These are phyloP conservation scores for Athetis lepigone DNA, from an alignment of 2,888 invertebrate species.

Conservation along the genomic window DNA sequence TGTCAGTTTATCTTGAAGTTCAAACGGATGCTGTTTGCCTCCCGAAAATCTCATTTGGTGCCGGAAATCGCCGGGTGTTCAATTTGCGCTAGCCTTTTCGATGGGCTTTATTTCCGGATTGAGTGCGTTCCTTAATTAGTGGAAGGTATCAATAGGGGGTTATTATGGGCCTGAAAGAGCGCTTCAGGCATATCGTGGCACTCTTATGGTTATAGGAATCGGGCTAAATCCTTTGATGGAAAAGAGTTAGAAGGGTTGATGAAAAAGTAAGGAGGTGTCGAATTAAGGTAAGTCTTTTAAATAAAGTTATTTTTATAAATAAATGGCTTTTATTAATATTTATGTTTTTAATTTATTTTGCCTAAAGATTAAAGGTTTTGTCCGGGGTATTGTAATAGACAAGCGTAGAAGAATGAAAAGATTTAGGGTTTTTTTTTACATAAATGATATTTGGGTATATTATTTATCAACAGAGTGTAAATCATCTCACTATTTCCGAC, in stretches of 20 bases:
- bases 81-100: slow-evolving; percentile 67
- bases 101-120: slow-evolving; percentile 68
- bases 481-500: too few relatives aligned
- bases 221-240: not conserved
- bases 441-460: too few relatives aligned
- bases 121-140: slow-evolving; percentile 61
- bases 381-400: too few relatives aligned
- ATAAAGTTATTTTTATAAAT: too few relatives aligned
- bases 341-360: too few relatives aligned
- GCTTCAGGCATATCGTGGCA: not conserved
- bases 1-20: slow-evolving; percentile 49
- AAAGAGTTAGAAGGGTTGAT: slow-evolving; percentile 10
- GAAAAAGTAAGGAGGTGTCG: too few relatives aligned
- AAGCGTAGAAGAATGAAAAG: too few relatives aligned
- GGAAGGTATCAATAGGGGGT: slow-evolving; percentile 21
- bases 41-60: slow-evolving; percentile 73
- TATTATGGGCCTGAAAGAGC: slow-evolving; percentile 28
- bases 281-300: too few relatives aligned
- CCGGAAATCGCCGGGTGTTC: slow-evolving; percentile 72
- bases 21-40: slow-evolving; percentile 60
- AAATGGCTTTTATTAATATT: too few relatives aligned
- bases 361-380: too few relatives aligned
- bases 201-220: not conserved
- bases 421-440: too few relatives aligned
- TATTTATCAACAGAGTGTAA: too few relatives aligned